Percentiles rank a stretch among this genome's conserved stretches.
phyloP scores from a whole-genome alignment of 2,113 vertebrate genomes.

The Tupaia tana region DNA sequence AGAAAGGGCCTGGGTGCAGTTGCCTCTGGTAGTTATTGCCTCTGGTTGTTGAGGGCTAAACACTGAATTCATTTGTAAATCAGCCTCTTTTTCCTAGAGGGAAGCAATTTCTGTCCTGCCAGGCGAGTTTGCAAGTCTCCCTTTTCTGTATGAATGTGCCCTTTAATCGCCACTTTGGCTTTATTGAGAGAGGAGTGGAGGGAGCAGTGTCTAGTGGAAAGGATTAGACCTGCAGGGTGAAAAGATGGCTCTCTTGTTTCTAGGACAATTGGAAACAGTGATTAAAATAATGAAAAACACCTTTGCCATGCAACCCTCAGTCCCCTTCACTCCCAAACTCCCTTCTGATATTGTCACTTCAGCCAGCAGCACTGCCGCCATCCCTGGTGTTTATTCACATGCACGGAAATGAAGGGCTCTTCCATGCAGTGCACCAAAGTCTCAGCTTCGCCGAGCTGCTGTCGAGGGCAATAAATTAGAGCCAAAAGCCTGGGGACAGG shows the following conservation, averaged over 20 bases:
- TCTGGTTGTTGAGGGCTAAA: constrained; percentile 7
- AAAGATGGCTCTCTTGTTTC: not conserved
- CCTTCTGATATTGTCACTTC: not conserved
- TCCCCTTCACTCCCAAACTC: not conserved
- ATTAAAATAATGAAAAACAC: not conserved
- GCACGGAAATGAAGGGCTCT: constrained; percentile 2
- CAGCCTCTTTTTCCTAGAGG: constrained; percentile 4
- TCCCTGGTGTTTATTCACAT: constrained; percentile 8
- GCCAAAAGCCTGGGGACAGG: not conserved
- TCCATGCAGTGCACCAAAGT: not conserved
- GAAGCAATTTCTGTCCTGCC: constrained; percentile 10
- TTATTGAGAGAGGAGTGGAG: not conserved
- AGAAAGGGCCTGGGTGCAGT: not conserved
- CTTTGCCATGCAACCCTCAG: not conserved
- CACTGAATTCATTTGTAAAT: constrained; percentile 60
- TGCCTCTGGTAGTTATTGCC: not conserved
- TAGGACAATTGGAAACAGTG: not conserved
- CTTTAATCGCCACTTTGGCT: not conserved
- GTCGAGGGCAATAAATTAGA: constrained; percentile 54
- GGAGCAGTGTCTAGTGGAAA: not conserved
- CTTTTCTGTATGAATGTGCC: constrained; percentile 57
- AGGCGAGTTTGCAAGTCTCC: not conserved
- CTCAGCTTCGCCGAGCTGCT: not conserved
- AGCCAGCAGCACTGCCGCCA: not conserved
- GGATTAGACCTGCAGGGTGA: not conserved